Conservation (phyloP, 1,140 invertebrate species). For the Drosophila murphyi region DNA sequence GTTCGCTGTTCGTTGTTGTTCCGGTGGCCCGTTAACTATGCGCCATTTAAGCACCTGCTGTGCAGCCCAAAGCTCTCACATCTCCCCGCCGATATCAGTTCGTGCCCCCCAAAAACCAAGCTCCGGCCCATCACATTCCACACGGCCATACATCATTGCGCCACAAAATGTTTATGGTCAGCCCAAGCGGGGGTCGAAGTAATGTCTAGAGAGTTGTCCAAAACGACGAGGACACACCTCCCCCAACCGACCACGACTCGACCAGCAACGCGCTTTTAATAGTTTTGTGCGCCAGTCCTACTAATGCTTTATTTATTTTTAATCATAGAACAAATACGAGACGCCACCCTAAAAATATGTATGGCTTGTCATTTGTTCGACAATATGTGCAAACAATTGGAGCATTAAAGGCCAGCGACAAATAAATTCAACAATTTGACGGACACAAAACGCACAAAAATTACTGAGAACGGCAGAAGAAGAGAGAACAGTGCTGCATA, state of each 20-base stretch:
- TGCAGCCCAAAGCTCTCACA: slow-evolving; percentile 46
- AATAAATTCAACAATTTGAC: slow-evolving; percentile 54
- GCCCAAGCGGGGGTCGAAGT: neutral
- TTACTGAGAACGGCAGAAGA: too few species aligned
- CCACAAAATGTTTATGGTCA: slow-evolving; percentile 77
- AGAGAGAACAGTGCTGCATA: neutral
- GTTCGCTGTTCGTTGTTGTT: slow-evolving; percentile 47
- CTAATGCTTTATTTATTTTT: slow-evolving; percentile 81
- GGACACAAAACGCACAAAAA: slow-evolving; percentile 11
- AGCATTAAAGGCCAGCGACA: slow-evolving; percentile 68
- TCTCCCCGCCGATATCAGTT: slow-evolving; percentile 36
- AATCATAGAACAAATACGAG: slow-evolving; percentile 79
- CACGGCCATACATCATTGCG: slow-evolving; percentile 75
- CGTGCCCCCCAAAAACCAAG: neutral
- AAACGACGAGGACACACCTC: neutral
- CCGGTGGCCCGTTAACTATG: slow-evolving; percentile 64
- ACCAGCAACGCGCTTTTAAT: slow-evolving; percentile 68
- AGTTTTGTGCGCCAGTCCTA: slow-evolving; percentile 67
- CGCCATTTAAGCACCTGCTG: slow-evolving; percentile 69
- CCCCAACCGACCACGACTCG: neutral
- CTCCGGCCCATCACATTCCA: slow-evolving; percentile 16
- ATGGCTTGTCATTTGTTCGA: slow-evolving; percentile 77
- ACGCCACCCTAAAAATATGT: slow-evolving; percentile 46
- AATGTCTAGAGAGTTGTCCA: neutral
- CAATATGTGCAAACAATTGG: slow-evolving; percentile 78